Base-by-base conservation (phyloP, 1,140 invertebrate species). In the Drosophila fuyamai region DNA sequence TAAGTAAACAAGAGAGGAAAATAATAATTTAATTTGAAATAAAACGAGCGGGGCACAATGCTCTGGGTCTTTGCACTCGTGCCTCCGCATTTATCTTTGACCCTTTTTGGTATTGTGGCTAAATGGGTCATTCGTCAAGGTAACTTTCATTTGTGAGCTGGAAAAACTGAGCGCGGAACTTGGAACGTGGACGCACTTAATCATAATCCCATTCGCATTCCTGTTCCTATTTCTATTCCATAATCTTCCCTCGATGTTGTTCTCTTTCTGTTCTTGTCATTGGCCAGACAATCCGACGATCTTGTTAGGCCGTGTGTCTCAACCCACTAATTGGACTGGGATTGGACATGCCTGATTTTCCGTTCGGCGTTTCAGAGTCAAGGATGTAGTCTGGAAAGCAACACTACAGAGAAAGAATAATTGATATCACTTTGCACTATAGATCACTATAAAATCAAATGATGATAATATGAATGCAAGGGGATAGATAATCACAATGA, bases 71-170 rank as follows among this genome's bases (percentile, higher is more conserved):
- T 71, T 74, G 65, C 59, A 74, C 59, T 56, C 71, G 65, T 79
- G 71, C 68, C 68, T 55, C 46, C 41, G 61, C 53, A 73, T 86
- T 88, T 89, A 82, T 89, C 80, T 89, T 67, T 89, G 84, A 83
- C 84, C 83, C 67, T 80, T 88, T 88, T 76, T 79, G 81, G 85
- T 79, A 67, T 74, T 79, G 75, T 90, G 81, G 75, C 82, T 90
- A 90, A 86, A 90, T 90, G 63, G 85, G 85, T 90, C 85, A 90
- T 85, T 90, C 85, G 85, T 90, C 85, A 90, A 90, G 85, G 85
- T 90, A 90, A 90, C 85, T 90, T 90, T 90, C 85, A 90, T 90
- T 90, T 90, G 79, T 90, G 76, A 89, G 78, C 74, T 83, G 77
- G 80, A 81, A 89, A 72, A 85, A 85, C 72, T 62, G 48, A 80